A percentile compares a stretch with the other conserved stretches of the same genome.
Conservation (phyloP, 2,797 vertebrate species). For the Sebastes cheni region DNA sequence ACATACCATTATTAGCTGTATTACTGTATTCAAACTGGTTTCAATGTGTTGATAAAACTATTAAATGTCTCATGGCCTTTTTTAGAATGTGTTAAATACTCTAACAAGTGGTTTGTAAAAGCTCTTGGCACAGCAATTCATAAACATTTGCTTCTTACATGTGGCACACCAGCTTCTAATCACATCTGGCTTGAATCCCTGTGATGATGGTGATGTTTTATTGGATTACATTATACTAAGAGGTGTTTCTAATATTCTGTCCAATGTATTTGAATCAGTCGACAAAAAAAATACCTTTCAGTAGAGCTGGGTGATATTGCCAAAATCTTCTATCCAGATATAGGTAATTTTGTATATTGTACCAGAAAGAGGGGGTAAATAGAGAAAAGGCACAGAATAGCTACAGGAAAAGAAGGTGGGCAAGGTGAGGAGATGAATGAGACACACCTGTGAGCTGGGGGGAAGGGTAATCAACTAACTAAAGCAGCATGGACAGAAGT, state of each 20-base stretch:
- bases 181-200: conserved; percentile 36
- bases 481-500: too few species aligned
- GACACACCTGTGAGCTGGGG: too few species aligned
- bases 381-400: too few species aligned
- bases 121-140: conserved; percentile 5
- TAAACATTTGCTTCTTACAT: conserved; percentile 19
- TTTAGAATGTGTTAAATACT: conserved; percentile 15
- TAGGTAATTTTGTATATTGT: too few species aligned
- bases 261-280: background rate
- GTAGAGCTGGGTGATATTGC: too few species aligned
- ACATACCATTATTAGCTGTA: background rate
- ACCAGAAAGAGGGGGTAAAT: too few species aligned
- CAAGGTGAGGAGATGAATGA: too few species aligned
- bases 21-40: background rate
- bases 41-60: conserved; percentile 3
- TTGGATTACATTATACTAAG: conserved; percentile 33
- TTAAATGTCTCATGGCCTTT: background rate
- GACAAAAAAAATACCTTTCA: background rate
- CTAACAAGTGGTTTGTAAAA: conserved; percentile 10
- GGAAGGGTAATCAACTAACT: too few species aligned
- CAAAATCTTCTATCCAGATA: too few species aligned
- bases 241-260: conserved; percentile 33
- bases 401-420: too few species aligned
- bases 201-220: conserved; percentile 24
- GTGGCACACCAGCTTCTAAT: conserved; percentile 30